Conservation (phyloP, 2,113 vertebrate genomes). For the Lycocorax pyrrhopterus region DNA sequence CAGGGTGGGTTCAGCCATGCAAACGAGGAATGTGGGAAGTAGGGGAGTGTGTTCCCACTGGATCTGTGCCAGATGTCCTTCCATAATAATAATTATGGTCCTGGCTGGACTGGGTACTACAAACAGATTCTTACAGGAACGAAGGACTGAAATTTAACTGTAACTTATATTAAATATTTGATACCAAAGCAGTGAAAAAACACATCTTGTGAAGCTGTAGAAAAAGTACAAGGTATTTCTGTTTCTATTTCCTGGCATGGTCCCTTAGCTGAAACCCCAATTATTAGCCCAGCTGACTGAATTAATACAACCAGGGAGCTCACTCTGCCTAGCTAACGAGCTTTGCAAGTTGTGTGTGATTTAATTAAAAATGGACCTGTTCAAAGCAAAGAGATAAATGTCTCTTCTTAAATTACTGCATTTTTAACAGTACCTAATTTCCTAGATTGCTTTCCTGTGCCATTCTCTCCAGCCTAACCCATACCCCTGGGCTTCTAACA, state of each 20-base stretch:
- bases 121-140: background rate
- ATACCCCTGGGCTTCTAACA: background rate
- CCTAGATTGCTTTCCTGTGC: background rate
- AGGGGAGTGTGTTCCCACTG: rapidly evolving
- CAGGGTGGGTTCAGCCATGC: background rate
- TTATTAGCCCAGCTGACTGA: background rate
- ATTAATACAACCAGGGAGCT: background rate
- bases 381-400: background rate
- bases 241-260: background rate
- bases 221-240: background rate
- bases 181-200: background rate
- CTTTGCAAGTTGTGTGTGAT: background rate
- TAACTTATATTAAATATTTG: background rate
- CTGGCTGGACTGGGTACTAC: background rate
- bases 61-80: background rate
- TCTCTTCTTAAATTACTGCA: background rate
- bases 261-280: background rate
- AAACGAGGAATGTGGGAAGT: rapidly evolving
- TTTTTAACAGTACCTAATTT: background rate
- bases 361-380: background rate
- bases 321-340: background rate
- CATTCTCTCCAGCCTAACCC: background rate
- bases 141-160: background rate
- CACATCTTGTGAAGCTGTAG: rapidly evolving
- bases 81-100: background rate